A percentile compares a stretch with the other conserved stretches of the same genome.
Conservation (phyloP, 2,113 vertebrate species). For the Serinus canaria region DNA sequence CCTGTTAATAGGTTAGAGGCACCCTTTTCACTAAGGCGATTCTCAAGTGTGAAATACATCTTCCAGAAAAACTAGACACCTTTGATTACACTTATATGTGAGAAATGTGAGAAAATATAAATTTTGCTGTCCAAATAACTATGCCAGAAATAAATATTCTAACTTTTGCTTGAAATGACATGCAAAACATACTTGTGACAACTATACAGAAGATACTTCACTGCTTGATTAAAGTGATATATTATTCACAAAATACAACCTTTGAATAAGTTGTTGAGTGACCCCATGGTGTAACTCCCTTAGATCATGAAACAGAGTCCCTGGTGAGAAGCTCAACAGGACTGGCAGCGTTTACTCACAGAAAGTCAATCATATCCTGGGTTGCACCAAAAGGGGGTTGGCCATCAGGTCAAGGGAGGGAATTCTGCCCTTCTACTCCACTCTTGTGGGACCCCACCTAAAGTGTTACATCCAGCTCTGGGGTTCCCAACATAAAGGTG, state of each 20-base stretch:
- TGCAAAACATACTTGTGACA: background rate
- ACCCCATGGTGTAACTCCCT: background rate
- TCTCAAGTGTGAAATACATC: background rate
- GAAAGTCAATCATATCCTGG: background rate
- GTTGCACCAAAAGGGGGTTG: background rate
- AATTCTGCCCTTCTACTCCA: background rate
- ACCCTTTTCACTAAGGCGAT: background rate
- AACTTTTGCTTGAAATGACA: background rate
- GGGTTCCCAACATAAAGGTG: background rate
- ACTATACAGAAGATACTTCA: background rate
- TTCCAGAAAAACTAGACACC: conserved; percentile 11
- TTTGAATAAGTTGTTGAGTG: background rate
- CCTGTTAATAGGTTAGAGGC: background rate
- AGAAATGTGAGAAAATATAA: background rate
- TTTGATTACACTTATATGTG: background rate
- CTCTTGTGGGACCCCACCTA: background rate
- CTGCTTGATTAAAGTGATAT: background rate
- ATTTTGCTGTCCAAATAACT: background rate
- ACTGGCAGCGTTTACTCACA: background rate
- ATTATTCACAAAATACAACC: background rate
- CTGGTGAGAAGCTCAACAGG: background rate
- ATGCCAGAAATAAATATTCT: conserved; percentile 6
- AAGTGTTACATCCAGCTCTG: background rate
- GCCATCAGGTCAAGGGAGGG: background rate
- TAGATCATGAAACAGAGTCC: background rate